Evolutionary conservation across 1,140 invertebrate species (phyloP), one percentile per base, ranked within the genome.

Genomic region (Anastrepha ludens): DNA sequence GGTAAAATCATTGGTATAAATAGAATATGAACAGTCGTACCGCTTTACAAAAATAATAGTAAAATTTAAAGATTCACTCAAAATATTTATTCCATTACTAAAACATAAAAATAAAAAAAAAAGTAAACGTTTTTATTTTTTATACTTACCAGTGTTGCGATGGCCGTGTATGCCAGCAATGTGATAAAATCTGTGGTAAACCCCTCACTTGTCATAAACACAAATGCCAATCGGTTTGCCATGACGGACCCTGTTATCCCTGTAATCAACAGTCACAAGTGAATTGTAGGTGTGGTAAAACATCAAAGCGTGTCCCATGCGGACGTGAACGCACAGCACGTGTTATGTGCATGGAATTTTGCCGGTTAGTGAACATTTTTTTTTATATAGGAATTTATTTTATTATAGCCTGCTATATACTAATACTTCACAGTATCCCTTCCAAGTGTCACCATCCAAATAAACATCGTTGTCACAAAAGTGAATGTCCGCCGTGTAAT

Each of bases 211-310:
- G 98, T 93, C 96, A 97, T 11, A 97, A 98, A 86, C 98, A 99
- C 92, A 98, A 98, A 93, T 99, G 98, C 92, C 94, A 95, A 11
- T 97, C 96, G 55, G 94, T 97, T 0, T 99, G 98, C 92, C 98
- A 99, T 91, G 95, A 94, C 89, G 98, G 98, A 0, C 96, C 96
- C 0, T 99, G 98, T 90, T 99, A 98, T 93, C 98, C 98, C 0
- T 99, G 98, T 90, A 95, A 95, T 4, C 92, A 96, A 87, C 97
- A 96, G 41, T 96, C 96, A 4, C 95, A 96, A 90, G 95, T 99
- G 0, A 96, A 95, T 29, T 99, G 98, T 91, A 94, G 95, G 64
- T 99, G 98, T 94, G 97, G 97, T 58, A 94, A 94, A 60, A 98
- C 97, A 47, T 95, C 95, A 86, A 95, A 97, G 39, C 96, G 94